Conservation (phyloP, 2,113 vertebrate species). For the Andinoacara biseriatus region DNA sequence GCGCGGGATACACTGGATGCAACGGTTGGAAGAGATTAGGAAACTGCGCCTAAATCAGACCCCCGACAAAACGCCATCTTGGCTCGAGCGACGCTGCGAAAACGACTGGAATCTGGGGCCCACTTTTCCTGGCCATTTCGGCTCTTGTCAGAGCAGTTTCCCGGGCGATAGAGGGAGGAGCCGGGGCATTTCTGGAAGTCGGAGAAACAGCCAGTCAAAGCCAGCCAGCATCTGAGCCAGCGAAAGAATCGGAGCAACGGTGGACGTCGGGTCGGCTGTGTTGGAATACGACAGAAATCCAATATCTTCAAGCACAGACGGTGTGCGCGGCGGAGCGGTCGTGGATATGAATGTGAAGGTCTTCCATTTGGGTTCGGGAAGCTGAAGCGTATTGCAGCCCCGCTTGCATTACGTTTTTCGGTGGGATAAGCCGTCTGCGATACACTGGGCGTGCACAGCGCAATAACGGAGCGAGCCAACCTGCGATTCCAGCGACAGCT, state of each 20-base stretch:
- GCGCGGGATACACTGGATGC: constrained; percentile 61
- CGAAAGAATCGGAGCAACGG: constrained; percentile 64
- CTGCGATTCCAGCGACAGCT: constrained; percentile 58
- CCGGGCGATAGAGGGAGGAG: constrained; percentile 77
- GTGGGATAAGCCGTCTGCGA: constrained; percentile 65
- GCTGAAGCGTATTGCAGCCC: constrained; percentile 58
- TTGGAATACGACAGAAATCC: constrained; percentile 32
- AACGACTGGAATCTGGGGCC: neutral
- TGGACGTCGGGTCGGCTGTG: constrained; percentile 46
- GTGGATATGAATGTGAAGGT: constrained; percentile 51
- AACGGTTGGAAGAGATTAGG: constrained; percentile 68
- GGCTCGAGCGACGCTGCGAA: constrained; percentile 55
- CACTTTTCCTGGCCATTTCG: constrained; percentile 63
- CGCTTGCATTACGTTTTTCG: constrained; percentile 26
- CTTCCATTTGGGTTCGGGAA: constrained; percentile 45
- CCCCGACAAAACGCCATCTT: constrained; percentile 70
- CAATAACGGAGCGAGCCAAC: constrained; percentile 61
- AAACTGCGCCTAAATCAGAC: constrained; percentile 69
- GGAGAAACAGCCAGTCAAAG: constrained; percentile 72
- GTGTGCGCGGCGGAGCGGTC: neutral
- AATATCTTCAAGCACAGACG: constrained; percentile 14
- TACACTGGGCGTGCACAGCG: constrained; percentile 64
- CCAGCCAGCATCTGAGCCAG: constrained; percentile 71
- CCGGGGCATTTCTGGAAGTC: constrained; percentile 74
- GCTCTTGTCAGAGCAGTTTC: constrained; percentile 72